These are phyloP conservation scores for Mythimna loreyi DNA, from an alignment of 2,888 invertebrate genomes.

Conservation along the genomic window DNA sequence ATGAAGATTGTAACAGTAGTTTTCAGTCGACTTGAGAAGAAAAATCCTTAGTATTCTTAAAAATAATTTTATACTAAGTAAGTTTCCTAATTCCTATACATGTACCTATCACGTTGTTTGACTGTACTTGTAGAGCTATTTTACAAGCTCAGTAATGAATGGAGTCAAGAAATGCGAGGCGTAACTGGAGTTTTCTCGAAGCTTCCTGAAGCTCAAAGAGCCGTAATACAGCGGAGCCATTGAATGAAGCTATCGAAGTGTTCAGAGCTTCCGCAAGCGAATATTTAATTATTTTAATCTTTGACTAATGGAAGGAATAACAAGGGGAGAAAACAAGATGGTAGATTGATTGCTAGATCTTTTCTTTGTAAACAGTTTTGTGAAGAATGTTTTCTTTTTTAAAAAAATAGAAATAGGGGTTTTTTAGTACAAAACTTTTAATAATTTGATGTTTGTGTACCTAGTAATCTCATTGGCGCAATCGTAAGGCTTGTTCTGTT, in stretches of 20 bases:
- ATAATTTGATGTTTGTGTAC: background rate
- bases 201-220: constrained; percentile 42
- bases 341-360: background rate
- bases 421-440: too few relatives aligned
- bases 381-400: too few relatives aligned
- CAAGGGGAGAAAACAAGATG: background rate
- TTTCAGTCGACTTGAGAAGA: too few relatives aligned
- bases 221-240: constrained; percentile 41
- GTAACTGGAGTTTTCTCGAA: constrained; percentile 41
- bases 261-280: constrained; percentile 32
- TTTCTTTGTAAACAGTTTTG: too few relatives aligned
- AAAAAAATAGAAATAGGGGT: too few relatives aligned
- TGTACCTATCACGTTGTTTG: background rate
- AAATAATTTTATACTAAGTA: too few relatives aligned
- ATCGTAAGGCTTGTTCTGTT: too few relatives aligned
- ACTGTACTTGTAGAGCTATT: constrained; percentile 49
- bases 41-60: too few relatives aligned
- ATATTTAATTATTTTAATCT: constrained; percentile 46
- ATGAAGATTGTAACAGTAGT: too few relatives aligned
- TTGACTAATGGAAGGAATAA: constrained; percentile 13
- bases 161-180: constrained; percentile 43
- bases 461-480: background rate
- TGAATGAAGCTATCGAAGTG: constrained; percentile 53
- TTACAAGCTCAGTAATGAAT: constrained; percentile 51
- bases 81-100: background rate